Evolutionary conservation across 2,797 vertebrate genomes (phyloP).

Genomic region (Hybognathus amarus): DNA sequence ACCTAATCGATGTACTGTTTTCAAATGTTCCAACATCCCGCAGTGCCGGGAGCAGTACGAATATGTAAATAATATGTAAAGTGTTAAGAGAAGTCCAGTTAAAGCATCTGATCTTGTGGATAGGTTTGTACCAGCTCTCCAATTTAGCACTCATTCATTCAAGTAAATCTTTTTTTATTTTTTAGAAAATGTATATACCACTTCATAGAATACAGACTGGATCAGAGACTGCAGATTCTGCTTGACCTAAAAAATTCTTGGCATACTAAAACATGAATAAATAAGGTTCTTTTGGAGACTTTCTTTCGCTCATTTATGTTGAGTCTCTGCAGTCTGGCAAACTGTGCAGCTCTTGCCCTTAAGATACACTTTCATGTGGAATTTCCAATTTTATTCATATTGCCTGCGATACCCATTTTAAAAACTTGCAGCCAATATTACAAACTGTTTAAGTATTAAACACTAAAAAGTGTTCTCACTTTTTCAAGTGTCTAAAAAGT

Average conservation of each 20-base stretch:
- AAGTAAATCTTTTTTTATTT: too few species aligned
- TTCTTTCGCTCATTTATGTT: not conserved
- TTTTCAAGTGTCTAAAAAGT: too few species aligned
- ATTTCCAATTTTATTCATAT: not conserved
- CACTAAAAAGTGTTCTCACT: too few species aligned
- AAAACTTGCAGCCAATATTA: not conserved
- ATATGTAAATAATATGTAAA: not conserved
- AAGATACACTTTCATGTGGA: too few species aligned
- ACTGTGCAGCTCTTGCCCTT: too few species aligned
- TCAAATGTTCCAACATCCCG: too few species aligned
- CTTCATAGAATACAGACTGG: not conserved
- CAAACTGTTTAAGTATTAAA: too few species aligned
- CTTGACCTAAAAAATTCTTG: not conserved
- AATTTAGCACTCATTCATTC: too few species aligned
- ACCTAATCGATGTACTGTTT: too few species aligned
- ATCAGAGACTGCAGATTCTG: not conserved
- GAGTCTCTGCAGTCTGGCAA: not conserved
- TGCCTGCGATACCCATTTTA: not conserved
- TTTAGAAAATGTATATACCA: too few species aligned
- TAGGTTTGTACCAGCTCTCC: not conserved
- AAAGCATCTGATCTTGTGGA: not conserved
- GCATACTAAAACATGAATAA: too few species aligned
- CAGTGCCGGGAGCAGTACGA: not conserved
- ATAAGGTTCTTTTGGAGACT: not conserved
- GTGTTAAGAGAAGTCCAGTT: not conserved